Evolutionary conservation across 2,888 invertebrate species (phyloP).

Genomic region (Mamestra brassicae): DNA sequence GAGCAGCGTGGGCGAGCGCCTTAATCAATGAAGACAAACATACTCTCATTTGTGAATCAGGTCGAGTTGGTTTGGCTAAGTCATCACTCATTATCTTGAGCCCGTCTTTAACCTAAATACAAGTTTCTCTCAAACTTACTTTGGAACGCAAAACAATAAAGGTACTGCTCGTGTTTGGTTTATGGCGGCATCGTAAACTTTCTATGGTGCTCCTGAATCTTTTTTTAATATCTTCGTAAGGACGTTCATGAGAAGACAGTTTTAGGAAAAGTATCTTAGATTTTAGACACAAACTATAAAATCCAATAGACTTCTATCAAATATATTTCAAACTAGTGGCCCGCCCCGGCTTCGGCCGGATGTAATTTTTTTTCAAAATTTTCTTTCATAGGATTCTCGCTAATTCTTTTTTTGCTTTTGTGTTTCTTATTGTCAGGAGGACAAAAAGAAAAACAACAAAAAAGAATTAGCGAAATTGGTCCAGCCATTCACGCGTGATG

Average conservation of each 20-base stretch:
- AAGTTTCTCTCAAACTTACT: slow-evolving; percentile 26
- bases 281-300: slow-evolving; percentile 7
- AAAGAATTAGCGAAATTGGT: too few species aligned
- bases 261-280: slow-evolving; percentile 3
- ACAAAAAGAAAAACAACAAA: too few species aligned
- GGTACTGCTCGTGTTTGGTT: slow-evolving; percentile 49
- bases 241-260: slow-evolving; percentile 19
- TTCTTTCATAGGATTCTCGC: too few species aligned
- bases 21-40: slow-evolving; percentile 57
- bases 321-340: too few species aligned
- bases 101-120: slow-evolving; percentile 50
- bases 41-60: slow-evolving; percentile 57
- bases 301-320: neutral
- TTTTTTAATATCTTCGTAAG: slow-evolving; percentile 51
- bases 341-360: too few species aligned
- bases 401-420: too few species aligned
- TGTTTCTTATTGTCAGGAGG: too few species aligned
- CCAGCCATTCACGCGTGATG: too few species aligned
- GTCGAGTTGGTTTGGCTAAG: slow-evolving; percentile 55
- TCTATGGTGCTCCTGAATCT: slow-evolving; percentile 26
- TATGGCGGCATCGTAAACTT: slow-evolving; percentile 40
- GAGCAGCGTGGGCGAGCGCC: slow-evolving; percentile 34
- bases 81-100: slow-evolving; percentile 59
- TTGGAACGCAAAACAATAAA: slow-evolving; percentile 46
- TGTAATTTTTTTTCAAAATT: too few species aligned